Evolutionary conservation across 1,140 invertebrate species (phyloP), one percentile per base, ranked within the genome.

Genomic region (Drepana arcuata): DNA sequence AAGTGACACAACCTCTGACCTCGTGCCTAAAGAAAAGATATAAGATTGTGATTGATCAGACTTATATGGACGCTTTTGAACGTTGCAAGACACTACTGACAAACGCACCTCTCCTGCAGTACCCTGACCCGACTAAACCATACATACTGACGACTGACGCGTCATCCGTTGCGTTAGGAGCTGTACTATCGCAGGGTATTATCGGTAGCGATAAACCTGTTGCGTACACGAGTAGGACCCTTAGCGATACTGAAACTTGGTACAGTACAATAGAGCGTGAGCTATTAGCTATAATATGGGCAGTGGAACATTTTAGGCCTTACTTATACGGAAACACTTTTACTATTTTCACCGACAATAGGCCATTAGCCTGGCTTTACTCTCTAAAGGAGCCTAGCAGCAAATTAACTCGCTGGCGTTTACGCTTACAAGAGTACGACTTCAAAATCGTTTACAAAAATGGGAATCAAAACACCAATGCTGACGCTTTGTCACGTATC

Each of bases 391-490:
- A 69, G 13, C 34, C 50, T 2, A 63, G 53, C 29, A 39, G 38
- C 13, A 59, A 58, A 48, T 31, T 75, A 3, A 60, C 56, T 4
- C 29, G 63, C 34, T 67, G 58, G 54, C 40, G 46, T 27, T 31
- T 61, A 21, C 35, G 21, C 11, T 23, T 69, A 16, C 33, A 47
- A 23, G 61, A 71, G 35, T 61, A 51, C 36, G 44, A 69, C 12
- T 63, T 68, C 42, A 48, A 81, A 30, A 68, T 86, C 4, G 35
- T 61, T 2, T 26, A 26, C n/a, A 70, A 77, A 50, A 31, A 59
- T 23, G 77, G 77, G 2, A 65, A 42, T 36, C 21, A 45, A 21
- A 74, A 79, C 34, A 39, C 34, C 2, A 66, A 69, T 24, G 73
- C 64, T 0, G 72, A 82, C 31, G 39, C 51, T 9, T 34, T 49